phyloP scores from a whole-genome alignment of 2,113 vertebrate species.

The Bolborhynchus lineola region DNA sequence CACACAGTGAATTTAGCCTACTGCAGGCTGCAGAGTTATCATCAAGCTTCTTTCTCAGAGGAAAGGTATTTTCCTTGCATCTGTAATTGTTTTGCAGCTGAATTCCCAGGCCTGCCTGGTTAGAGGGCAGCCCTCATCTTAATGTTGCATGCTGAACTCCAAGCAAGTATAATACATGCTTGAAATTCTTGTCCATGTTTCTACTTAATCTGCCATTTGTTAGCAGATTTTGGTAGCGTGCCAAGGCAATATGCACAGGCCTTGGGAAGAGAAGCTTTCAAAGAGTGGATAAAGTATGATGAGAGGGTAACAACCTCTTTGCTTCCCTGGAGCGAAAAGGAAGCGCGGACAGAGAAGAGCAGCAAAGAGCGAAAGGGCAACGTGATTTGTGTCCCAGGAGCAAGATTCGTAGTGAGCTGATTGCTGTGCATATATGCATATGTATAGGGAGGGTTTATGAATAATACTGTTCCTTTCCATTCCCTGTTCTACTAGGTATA shows the following conservation, averaged over 20 bases:
- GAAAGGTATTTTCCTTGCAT: conserved; percentile 30
- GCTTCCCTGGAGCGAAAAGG: background rate
- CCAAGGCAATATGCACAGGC: background rate
- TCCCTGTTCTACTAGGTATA: background rate
- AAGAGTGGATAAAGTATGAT: background rate
- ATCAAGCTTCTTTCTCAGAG: background rate
- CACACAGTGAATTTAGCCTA: background rate
- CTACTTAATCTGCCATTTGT: conserved; percentile 70
- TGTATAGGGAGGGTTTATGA: background rate
- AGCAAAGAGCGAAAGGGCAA: background rate
- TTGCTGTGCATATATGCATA: rapidly evolving
- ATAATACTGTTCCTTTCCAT: background rate
- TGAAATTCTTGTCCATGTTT: conserved; percentile 65
- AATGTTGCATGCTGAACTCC: conserved; percentile 2
- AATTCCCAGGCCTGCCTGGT: conserved; percentile 53
- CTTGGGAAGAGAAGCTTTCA: conserved; percentile 33
- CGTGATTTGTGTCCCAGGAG: background rate
- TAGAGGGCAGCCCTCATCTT: background rate
- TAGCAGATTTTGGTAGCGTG: conserved; percentile 26
- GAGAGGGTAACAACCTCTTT: background rate
- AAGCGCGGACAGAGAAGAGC: rapidly evolving
- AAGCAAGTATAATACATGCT: conserved; percentile 61
- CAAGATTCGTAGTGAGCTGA: background rate
- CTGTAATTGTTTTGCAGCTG: conserved; percentile 21
- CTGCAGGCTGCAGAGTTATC: background rate